A percentile compares a stretch with the other conserved stretches of the same genome.
Evolutionary conservation across 2,113 vertebrate genomes (phyloP).

Genomic region (Meriones unguiculatus): DNA sequence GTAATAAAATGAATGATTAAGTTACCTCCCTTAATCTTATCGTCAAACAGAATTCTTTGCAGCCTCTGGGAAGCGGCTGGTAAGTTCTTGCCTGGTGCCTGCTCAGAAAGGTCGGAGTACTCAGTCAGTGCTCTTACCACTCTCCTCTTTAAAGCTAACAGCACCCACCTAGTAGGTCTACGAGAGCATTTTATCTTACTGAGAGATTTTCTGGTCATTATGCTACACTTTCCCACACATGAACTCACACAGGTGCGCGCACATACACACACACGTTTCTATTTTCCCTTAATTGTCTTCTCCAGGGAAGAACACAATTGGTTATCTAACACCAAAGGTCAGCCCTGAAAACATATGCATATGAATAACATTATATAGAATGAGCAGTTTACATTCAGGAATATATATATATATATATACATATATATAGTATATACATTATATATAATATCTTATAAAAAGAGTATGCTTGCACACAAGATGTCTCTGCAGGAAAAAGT

Average conservation of each 20-base stretch:
- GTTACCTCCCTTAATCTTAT: constrained; percentile 51
- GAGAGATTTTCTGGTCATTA: background rate
- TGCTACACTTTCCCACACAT: background rate
- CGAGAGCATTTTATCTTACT: background rate
- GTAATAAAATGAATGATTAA: constrained; percentile 62
- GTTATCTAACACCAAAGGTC: background rate
- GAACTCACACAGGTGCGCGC: background rate
- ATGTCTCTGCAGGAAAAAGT: background rate
- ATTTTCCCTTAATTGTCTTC: background rate
- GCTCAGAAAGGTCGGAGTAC: constrained; percentile 46
- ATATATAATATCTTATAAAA: constrained; percentile 26
- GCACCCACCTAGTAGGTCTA: constrained; percentile 63
- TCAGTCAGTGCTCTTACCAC: background rate
- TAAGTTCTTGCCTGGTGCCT: constrained; percentile 12
- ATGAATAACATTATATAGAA: background rate
- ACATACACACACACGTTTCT: background rate
- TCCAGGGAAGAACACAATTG: background rate
- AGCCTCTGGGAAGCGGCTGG: background rate
- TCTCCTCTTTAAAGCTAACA: constrained; percentile 68
- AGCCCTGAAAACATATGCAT: background rate
- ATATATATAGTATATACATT: too few species aligned
- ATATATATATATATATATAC: too few species aligned
- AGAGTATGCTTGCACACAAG: background rate
- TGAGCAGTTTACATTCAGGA: too few species aligned
- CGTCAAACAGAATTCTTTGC: constrained; percentile 44